Conservation (phyloP, 2,888 invertebrate species). For the Biston stratarius region DNA sequence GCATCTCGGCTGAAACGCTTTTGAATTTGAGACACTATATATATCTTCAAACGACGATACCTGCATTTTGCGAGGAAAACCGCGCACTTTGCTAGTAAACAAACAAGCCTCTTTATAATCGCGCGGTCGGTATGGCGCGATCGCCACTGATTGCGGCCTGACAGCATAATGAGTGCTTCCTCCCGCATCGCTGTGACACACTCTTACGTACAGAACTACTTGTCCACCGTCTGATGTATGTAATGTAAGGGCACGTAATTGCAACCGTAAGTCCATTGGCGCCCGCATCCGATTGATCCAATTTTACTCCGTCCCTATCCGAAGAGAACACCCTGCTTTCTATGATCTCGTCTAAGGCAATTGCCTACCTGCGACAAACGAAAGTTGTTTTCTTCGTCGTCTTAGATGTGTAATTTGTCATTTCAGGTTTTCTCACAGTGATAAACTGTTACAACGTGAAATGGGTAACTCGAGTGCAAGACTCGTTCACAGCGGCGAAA, state of each 20-base stretch:
- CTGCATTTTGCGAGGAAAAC: background rate
- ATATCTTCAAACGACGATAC: background rate
- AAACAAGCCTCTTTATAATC: slow-evolving; percentile 19
- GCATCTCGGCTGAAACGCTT: no score
- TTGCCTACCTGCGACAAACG: background rate
- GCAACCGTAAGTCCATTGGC: slow-evolving; percentile 33
- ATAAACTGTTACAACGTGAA: slow-evolving; percentile 98
- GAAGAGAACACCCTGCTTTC: slow-evolving; percentile 1
- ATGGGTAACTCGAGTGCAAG: slow-evolving; percentile 97
- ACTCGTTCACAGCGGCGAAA: slow-evolving; percentile 97
- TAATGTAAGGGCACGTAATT: slow-evolving; percentile 65
- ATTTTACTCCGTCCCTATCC: background rate
- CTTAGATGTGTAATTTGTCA: slow-evolving; percentile 35
- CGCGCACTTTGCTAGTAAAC: slow-evolving; percentile 4
- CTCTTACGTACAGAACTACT: slow-evolving; percentile 71
- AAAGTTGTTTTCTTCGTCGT: slow-evolving; percentile 3
- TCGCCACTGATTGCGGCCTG: slow-evolving; percentile 78
- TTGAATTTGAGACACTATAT: no score
- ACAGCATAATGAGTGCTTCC: slow-evolving; percentile 84
- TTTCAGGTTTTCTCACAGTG: slow-evolving; percentile 93
- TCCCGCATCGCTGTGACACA: slow-evolving; percentile 77
- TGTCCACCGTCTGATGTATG: slow-evolving; percentile 50
- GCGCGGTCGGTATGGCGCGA: slow-evolving; percentile 51
- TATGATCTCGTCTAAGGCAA: background rate
- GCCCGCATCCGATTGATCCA: slow-evolving; percentile 20